phyloP scores from a whole-genome alignment of 2,797 vertebrate genomes.

The Molothrus ater region DNA sequence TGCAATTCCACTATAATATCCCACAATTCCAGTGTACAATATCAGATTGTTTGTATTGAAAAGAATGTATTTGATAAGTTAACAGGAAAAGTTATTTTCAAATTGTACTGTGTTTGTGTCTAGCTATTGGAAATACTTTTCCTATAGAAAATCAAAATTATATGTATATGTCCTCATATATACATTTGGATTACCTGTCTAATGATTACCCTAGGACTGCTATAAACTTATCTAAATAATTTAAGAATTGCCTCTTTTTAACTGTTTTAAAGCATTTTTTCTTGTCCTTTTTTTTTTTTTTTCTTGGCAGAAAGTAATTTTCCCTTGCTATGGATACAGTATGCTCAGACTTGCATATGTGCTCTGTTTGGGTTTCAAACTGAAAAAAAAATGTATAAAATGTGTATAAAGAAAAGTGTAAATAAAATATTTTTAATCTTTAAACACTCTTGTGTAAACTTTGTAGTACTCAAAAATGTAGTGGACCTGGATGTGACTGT shows the following conservation, averaged over 20 bases:
- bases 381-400: conserved; percentile 77
- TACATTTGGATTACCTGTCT: conserved; percentile 73
- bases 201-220: conserved; percentile 67
- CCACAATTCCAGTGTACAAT: conserved; percentile 36
- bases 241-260: conserved; percentile 75
- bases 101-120: conserved; percentile 61
- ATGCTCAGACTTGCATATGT: conserved; percentile 73
- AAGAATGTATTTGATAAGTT: conserved; percentile 71
- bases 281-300: background rate
- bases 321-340: conserved; percentile 74
- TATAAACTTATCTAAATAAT: conserved; percentile 71
- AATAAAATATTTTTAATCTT: conserved; percentile 86
- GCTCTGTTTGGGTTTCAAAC: conserved; percentile 75
- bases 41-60: conserved; percentile 63
- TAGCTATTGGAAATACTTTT: conserved; percentile 71
- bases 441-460: conserved; percentile 53
- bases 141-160: conserved; percentile 58
- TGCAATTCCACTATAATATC: conserved; percentile 29
- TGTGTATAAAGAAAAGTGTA: conserved; percentile 81
- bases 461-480: background rate
- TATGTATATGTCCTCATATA: conserved; percentile 69
- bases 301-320: conserved; percentile 68
- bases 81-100: conserved; percentile 69
- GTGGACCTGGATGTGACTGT: background rate
- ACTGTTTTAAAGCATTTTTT: conserved; percentile 69